Percentiles rank a stretch among this genome's conserved stretches.
Evolutionary conservation across 2,797 vertebrate species (phyloP).

Genomic region (Clarias laeviceps): DNA sequence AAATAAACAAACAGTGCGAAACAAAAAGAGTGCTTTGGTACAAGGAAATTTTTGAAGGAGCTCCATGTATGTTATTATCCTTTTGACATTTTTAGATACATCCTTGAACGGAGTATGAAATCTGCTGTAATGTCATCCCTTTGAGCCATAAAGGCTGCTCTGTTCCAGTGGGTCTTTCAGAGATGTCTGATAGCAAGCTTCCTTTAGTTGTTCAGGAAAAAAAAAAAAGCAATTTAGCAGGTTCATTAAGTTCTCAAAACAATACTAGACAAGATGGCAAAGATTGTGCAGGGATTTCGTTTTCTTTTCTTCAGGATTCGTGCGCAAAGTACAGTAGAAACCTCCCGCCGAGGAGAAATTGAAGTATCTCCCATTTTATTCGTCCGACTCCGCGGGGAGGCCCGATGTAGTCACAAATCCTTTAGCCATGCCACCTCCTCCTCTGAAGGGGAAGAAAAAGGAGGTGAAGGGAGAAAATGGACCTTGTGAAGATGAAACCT

Average conservation of each 20-base stretch:
- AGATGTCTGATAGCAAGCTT: slow-evolving; percentile 26
- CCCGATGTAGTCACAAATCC: slow-evolving; percentile 72
- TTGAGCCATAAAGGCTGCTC: slow-evolving; percentile 23
- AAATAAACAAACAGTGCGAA: background rate
- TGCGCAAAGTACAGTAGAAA: slow-evolving; percentile 62
- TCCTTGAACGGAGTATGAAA: background rate
- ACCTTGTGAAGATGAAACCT: slow-evolving; percentile 74
- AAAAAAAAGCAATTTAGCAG: background rate
- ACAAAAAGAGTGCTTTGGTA: background rate
- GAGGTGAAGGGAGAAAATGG: slow-evolving; percentile 60
- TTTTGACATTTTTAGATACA: slow-evolving; percentile 26
- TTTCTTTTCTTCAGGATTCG: slow-evolving; percentile 50
- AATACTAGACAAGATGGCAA: slow-evolving; percentile 40
- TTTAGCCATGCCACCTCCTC: slow-evolving; percentile 60
- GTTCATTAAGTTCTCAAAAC: slow-evolving; percentile 48
- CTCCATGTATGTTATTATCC: slow-evolving; percentile 9
- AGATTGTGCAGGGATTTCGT: slow-evolving; percentile 55
- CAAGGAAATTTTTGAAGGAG: background rate
- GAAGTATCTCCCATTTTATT: slow-evolving; percentile 77
- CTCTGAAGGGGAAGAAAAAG: slow-evolving; percentile 51
- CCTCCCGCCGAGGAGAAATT: slow-evolving; percentile 75
- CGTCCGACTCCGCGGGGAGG: slow-evolving; percentile 76
- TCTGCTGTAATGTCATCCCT: slow-evolving; percentile 21
- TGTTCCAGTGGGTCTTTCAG: slow-evolving; percentile 1
- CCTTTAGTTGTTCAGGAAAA: background rate